phyloP scores from a whole-genome alignment of 2,888 invertebrate species.

The Drosophila nr. perissopoda region DNA sequence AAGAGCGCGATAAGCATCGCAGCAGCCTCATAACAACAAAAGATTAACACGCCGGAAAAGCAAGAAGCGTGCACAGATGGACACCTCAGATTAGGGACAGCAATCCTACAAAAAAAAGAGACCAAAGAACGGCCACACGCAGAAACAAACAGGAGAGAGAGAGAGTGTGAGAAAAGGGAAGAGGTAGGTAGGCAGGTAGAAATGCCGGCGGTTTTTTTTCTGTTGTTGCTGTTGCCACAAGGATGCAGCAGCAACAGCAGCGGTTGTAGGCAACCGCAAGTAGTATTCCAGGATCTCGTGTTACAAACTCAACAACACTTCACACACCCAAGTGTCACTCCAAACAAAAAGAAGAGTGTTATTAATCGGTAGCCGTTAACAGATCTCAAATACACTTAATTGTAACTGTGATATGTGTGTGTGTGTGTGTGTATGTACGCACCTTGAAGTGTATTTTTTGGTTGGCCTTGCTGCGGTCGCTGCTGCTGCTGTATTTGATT shows the following conservation, averaged over 20 bases:
- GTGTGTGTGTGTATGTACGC: slow-evolving; percentile 26
- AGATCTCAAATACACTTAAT: slow-evolving; percentile 31
- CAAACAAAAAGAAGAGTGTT: slow-evolving; percentile 20
- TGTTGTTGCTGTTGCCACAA: slow-evolving; percentile 32
- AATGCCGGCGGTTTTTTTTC: slow-evolving; percentile 27
- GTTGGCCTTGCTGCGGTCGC: slow-evolving; percentile 25
- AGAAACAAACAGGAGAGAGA: slow-evolving; percentile 33
- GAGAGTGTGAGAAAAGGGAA: neutral
- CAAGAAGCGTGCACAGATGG: slow-evolving; percentile 21
- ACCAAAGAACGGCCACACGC: slow-evolving; percentile 37
- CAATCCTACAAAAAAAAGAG: slow-evolving; percentile 15
- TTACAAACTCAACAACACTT: slow-evolving; percentile 32
- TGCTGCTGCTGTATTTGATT: slow-evolving; percentile 13
- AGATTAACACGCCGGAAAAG: slow-evolving; percentile 64
- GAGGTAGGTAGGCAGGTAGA: slow-evolving; percentile 43
- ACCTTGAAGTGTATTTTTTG: slow-evolving; percentile 31
- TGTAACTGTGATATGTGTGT: slow-evolving; percentile 3
- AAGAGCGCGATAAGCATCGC: slow-evolving; percentile 65
- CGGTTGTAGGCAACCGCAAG: slow-evolving; percentile 18
- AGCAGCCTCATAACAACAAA: slow-evolving; percentile 50
- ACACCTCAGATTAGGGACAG: slow-evolving; percentile 31
- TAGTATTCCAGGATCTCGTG: slow-evolving; percentile 28
- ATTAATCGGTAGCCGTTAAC: slow-evolving; percentile 31
- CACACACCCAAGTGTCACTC: slow-evolving; percentile 38
- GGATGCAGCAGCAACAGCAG: slow-evolving; percentile 32